phyloP scores from a whole-genome alignment of 2,888 invertebrate species.

The Ornithoptera alexandrae region DNA sequence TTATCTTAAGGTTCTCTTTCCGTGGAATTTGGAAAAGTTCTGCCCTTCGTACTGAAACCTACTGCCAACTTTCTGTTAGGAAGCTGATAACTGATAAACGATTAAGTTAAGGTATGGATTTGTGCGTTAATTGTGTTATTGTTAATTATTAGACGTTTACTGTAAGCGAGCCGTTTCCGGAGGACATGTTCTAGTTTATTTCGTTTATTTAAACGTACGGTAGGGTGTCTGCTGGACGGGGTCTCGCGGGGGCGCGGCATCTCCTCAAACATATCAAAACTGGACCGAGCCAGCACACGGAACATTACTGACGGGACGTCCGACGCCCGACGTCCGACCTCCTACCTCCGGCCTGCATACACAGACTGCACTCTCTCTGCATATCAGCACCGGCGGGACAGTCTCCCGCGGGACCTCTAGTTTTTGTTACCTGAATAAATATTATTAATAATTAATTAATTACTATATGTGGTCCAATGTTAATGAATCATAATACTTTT shows the following conservation, averaged over 20 bases:
- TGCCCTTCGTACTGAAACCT: conserved; percentile 65
- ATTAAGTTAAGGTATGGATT: conserved; percentile 60
- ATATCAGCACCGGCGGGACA: conserved; percentile 37
- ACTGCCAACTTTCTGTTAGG: conserved; percentile 75
- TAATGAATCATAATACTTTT: conserved; percentile 76
- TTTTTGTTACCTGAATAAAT: conserved; percentile 81
- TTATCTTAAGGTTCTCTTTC: conserved; percentile 57
- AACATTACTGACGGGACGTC: too few relatives aligned
- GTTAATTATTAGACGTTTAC: conserved; percentile 66
- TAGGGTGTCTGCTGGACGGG: conserved; percentile 64
- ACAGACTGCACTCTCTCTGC: too few relatives aligned
- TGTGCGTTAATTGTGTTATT: conserved; percentile 74
- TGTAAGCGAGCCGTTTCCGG: conserved; percentile 68
- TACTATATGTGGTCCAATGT: conserved; percentile 80
- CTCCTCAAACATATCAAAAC: conserved; percentile 58
- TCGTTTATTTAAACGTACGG: conserved; percentile 70
- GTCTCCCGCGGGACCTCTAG: conserved; percentile 57
- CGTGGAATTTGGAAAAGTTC: conserved; percentile 50
- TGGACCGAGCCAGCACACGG: not conserved
- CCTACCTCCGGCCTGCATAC: too few relatives aligned
- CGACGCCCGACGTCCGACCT: too few relatives aligned
- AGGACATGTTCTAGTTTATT: conserved; percentile 73
- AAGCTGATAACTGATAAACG: conserved; percentile 46
- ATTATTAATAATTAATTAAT: conserved; percentile 76
- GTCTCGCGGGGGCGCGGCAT: conserved; percentile 54